Conservation (phyloP, 2,888 invertebrate species). For the Lycophotia porphyrea region DNA sequence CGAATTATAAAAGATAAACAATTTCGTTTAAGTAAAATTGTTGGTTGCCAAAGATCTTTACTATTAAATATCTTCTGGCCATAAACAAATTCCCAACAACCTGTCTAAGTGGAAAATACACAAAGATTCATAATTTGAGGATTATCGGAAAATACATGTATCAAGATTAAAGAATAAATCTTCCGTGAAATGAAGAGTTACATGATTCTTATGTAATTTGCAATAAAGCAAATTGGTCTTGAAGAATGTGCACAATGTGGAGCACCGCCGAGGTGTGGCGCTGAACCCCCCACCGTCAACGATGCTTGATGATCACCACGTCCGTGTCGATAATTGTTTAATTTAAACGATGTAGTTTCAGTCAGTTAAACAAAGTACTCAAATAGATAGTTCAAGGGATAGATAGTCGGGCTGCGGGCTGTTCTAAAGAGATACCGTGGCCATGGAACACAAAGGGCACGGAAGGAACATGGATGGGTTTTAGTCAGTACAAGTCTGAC, state of each 20-base stretch:
- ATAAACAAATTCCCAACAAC: background rate
- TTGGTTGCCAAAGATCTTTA: background rate
- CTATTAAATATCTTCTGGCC: background rate
- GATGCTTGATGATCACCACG: background rate
- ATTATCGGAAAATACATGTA: background rate
- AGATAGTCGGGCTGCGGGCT: no score
- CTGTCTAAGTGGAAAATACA: background rate
- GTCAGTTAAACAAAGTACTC: background rate
- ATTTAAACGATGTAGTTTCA: conserved; percentile 3
- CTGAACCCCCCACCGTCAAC: conserved; percentile 10
- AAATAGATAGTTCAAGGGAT: background rate
- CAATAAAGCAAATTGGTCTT: conserved; percentile 31
- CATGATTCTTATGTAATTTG: conserved; percentile 6
- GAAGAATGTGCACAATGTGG: conserved; percentile 22
- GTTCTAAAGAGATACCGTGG: no score
- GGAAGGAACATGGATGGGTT: no score
- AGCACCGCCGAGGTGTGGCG: conserved; percentile 5
- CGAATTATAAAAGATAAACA: background rate
- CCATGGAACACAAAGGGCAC: no score
- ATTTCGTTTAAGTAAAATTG: background rate
- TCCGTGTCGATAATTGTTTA: conserved; percentile 14
- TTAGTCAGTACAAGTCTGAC: no score
- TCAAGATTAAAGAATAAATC: background rate
- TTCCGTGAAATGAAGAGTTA: background rate
- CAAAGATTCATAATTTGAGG: background rate